Conservation (phyloP, 2,888 invertebrate genomes). For the Stramonita haemastoma region DNA sequence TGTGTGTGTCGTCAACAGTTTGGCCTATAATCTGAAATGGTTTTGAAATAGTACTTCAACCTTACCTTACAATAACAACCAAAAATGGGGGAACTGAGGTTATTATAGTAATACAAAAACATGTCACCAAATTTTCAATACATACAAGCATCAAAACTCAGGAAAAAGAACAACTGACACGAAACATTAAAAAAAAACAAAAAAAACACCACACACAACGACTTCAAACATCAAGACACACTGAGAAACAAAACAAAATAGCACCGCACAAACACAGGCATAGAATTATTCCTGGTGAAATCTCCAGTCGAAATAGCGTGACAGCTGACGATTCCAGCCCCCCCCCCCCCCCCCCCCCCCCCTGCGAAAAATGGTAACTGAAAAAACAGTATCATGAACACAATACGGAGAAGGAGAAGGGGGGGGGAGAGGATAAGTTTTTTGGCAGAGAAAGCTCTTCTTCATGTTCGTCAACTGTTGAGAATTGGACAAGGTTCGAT, state of each 20-base stretch:
- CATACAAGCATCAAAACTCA: neutral
- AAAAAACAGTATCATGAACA: neutral
- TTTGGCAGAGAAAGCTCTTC: too few species aligned
- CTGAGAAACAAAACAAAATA: too few species aligned
- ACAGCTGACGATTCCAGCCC: too few species aligned
- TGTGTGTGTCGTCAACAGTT: too few species aligned
- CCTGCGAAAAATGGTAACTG: neutral
- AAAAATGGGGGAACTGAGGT: neutral
- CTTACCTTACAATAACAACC: neutral
- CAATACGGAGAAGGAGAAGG: neutral
- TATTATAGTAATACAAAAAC: neutral
- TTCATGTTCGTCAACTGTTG: too few species aligned
- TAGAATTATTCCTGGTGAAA: too few species aligned
- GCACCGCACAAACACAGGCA: too few species aligned
- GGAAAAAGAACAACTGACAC: neutral
- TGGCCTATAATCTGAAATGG: neutral
- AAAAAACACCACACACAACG: neutral
- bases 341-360: too few species aligned
- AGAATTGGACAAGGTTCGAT: too few species aligned
- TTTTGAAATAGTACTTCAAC: neutral
- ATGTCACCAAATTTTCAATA: neutral
- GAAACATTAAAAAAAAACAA: neutral
- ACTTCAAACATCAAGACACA: neutral
- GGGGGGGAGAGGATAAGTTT: too few species aligned
- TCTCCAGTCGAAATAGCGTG: too few species aligned